phyloP scores from a whole-genome alignment of 2,113 vertebrate species.

The Apteryx owenii region DNA sequence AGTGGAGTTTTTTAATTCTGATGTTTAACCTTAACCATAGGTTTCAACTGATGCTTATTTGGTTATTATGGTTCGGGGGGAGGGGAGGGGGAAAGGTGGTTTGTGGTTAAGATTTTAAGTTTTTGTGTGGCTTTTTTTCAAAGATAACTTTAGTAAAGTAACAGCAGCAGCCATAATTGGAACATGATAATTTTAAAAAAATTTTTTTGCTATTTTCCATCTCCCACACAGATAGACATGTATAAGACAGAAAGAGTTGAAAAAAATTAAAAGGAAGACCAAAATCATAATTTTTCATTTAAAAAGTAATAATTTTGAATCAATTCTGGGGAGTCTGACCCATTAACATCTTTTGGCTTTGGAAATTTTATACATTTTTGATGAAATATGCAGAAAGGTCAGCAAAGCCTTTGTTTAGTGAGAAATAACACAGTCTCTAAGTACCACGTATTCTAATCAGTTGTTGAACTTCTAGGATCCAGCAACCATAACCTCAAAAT shows the following conservation, averaged over 20 bases:
- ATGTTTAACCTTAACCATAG: slow-evolving; percentile 59
- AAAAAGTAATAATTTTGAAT: background rate
- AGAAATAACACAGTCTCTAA: background rate
- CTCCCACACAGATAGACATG: background rate
- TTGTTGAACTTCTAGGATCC: background rate
- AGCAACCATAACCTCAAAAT: background rate
- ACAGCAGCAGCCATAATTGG: background rate
- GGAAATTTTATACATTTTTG: background rate
- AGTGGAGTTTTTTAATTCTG: slow-evolving; percentile 63
- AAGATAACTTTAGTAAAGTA: background rate
- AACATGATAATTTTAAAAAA: background rate
- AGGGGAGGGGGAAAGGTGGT: background rate
- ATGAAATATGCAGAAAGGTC: background rate
- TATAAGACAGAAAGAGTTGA: background rate
- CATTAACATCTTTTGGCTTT: background rate
- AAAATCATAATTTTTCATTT: background rate
- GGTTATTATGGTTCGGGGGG: background rate
- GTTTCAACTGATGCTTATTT: slow-evolving; percentile 26
- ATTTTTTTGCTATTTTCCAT: background rate
- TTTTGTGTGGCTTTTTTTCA: background rate
- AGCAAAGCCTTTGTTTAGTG: background rate
- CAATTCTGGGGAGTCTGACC: background rate
- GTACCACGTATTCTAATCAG: background rate
- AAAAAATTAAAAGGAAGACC: background rate
- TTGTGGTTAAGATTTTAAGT: background rate